A percentile compares a stretch with the other conserved stretches of the same genome.
Evolutionary conservation across 2,888 invertebrate species (phyloP).

Genomic region (Parelbella ahira): DNA sequence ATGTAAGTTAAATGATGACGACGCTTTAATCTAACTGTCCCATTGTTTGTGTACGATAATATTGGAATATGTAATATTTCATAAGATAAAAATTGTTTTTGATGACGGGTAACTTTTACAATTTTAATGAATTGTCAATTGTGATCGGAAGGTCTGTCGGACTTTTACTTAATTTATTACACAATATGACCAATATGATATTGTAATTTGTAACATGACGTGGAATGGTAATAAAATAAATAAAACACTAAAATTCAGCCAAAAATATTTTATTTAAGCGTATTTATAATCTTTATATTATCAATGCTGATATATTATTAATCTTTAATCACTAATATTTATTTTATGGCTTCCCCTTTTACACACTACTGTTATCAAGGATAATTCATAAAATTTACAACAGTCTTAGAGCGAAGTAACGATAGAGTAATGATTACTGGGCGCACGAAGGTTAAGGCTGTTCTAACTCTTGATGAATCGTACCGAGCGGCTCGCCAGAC

Average conservation of each 20-base stretch:
- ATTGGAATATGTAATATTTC: too few relatives aligned
- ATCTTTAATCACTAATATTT: constrained; percentile 69
- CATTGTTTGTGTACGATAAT: too few relatives aligned
- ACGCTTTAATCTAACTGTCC: too few relatives aligned
- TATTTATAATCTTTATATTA: constrained; percentile 80
- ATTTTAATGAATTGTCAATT: not conserved
- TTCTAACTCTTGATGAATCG: constrained; percentile 48
- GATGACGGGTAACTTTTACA: constrained; percentile 10
- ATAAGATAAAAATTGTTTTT: too few relatives aligned
- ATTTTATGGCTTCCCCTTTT: constrained; percentile 69
- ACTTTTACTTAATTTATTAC: too few relatives aligned
- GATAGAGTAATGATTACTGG: constrained; percentile 16
- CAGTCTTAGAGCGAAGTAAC: constrained; percentile 37
- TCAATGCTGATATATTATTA: constrained; percentile 79
- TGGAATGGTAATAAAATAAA: too few relatives aligned
- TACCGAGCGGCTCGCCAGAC: constrained; percentile 55
- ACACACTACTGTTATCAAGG: constrained; percentile 50
- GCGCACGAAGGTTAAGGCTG: constrained; percentile 38
- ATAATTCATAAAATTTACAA: constrained; percentile 52
- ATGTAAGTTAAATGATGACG: too few relatives aligned
- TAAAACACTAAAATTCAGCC: constrained; percentile 69
- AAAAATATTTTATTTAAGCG: constrained; percentile 82
- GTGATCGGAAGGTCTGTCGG: too few relatives aligned
- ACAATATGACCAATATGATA: constrained; percentile 1
- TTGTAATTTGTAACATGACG: too few relatives aligned